Evolutionary conservation across 2,888 invertebrate genomes (phyloP).

Genomic region (Pristionchus entomophagus): DNA sequence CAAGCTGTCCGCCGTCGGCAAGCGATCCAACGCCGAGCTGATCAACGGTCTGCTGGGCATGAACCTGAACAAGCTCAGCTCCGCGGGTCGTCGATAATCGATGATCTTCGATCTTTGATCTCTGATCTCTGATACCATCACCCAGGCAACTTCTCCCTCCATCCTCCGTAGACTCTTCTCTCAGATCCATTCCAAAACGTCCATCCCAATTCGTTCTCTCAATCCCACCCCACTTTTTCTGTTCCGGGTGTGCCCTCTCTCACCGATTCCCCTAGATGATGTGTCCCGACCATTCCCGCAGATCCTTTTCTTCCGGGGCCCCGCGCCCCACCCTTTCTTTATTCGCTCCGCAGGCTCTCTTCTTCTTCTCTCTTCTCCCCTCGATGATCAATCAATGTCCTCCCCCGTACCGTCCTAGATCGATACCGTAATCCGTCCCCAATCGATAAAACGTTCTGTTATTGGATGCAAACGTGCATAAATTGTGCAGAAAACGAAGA

Average conservation of each 20-base stretch:
- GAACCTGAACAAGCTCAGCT: constrained; percentile 71
- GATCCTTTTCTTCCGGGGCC: too few relatives aligned
- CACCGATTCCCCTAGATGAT: not conserved
- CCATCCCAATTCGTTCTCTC: too few relatives aligned
- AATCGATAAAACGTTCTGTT: constrained; percentile 31
- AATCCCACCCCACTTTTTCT: not conserved
- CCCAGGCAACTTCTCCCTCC: not conserved
- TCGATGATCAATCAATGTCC: constrained; percentile 10
- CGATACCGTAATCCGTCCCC: not conserved
- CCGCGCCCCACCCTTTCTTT: not conserved
- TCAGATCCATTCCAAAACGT: not conserved
- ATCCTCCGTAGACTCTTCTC: constrained; percentile 48
- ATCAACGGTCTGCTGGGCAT: constrained; percentile 74
- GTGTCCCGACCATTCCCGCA: not conserved
- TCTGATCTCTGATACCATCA: not conserved
- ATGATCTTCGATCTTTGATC: constrained; percentile 41
- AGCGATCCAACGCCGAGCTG: constrained; percentile 74
- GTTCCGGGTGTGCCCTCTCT: constrained; percentile 32
- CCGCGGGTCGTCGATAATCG: constrained; percentile 60
- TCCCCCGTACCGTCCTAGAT: not conserved
- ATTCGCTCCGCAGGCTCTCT: not conserved
- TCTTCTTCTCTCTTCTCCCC: not conserved
- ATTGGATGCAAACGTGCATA: not conserved
- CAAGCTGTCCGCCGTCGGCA: constrained; percentile 71
- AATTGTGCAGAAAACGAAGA: not conserved